A percentile compares a stretch with the other conserved stretches of the same genome.
Evolutionary conservation across 2,113 vertebrate species (phyloP).

Genomic region (Rhinoderma darwinii): DNA sequence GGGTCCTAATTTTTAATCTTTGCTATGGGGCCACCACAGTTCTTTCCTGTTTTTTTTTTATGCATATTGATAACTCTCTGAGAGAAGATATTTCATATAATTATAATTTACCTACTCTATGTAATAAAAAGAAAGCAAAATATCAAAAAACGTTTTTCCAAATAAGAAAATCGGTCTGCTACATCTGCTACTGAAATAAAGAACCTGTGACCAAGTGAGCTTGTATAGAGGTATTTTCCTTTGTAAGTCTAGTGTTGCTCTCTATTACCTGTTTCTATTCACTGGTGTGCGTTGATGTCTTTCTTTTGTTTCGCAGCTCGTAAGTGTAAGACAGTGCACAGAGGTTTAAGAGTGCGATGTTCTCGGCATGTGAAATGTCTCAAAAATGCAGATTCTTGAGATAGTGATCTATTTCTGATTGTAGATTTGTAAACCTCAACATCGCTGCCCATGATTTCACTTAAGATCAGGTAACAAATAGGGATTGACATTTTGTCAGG

Average conservation of each 20-base stretch:
- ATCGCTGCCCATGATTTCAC: neutral
- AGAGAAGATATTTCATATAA: no score
- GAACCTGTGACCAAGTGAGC: no score
- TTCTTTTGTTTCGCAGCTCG: neutral
- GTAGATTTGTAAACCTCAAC: neutral
- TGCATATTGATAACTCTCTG: no score
- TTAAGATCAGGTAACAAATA: neutral
- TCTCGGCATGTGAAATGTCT: constrained; percentile 8
- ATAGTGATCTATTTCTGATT: constrained; percentile 30
- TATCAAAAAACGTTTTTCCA: no score
- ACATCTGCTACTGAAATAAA: no score
- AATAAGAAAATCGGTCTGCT: no score
- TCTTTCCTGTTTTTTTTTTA: no score
- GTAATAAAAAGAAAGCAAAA: no score
- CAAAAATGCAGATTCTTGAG: constrained; percentile 6
- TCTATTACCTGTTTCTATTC: neutral
- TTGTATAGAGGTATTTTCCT: no score
- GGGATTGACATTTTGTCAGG: neutral
- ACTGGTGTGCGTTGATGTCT: neutral
- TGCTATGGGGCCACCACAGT: no score
- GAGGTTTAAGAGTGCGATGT: neutral
- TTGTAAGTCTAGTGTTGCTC: neutral
- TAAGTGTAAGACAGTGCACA: neutral
- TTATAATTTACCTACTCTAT: no score
- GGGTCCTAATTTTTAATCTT: no score